phyloP scores from a whole-genome alignment of 2,888 invertebrate genomes.

The Rhogogaster chlorosoma region DNA sequence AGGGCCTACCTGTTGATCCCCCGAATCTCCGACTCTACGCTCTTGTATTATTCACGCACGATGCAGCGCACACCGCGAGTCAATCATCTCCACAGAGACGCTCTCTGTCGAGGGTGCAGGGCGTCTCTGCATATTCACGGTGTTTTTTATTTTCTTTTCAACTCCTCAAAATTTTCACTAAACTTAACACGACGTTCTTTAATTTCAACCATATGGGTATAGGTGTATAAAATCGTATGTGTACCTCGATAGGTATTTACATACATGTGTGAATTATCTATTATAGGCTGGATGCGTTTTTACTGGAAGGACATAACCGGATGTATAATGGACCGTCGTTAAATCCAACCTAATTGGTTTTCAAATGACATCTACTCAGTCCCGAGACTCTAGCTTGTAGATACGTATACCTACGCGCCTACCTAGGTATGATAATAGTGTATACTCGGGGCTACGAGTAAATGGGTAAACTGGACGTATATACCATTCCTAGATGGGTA shows the following conservation, averaged over 20 bases:
- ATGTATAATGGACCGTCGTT: slow-evolving; percentile 20
- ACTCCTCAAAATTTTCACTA: too few relatives aligned
- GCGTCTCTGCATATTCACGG: too few relatives aligned
- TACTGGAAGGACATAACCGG: neutral
- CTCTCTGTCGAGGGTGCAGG: too few relatives aligned
- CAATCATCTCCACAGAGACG: too few relatives aligned
- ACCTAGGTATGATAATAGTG: too few relatives aligned
- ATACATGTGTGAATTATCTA: neutral
- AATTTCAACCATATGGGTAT: neutral
- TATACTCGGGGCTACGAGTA: too few relatives aligned
- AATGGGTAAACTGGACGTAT: too few relatives aligned
- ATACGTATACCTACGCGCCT: too few relatives aligned
- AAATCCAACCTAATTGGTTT: slow-evolving; percentile 41
- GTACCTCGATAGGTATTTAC: neutral
- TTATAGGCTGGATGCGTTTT: neutral
- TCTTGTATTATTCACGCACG: neutral
- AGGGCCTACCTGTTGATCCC: slow-evolving; percentile 46
- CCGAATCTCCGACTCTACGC: neutral
- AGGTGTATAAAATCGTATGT: neutral
- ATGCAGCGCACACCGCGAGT: neutral
- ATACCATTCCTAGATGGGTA: too few relatives aligned
- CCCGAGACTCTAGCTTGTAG: neutral
- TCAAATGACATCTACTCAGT: slow-evolving; percentile 31
- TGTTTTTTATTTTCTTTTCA: neutral
- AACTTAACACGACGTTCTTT: too few relatives aligned